Evolutionary conservation across 2,113 vertebrate genomes (phyloP), one percentile per base, ranked within the genome.

Genomic region (Sturnus vulgaris): DNA sequence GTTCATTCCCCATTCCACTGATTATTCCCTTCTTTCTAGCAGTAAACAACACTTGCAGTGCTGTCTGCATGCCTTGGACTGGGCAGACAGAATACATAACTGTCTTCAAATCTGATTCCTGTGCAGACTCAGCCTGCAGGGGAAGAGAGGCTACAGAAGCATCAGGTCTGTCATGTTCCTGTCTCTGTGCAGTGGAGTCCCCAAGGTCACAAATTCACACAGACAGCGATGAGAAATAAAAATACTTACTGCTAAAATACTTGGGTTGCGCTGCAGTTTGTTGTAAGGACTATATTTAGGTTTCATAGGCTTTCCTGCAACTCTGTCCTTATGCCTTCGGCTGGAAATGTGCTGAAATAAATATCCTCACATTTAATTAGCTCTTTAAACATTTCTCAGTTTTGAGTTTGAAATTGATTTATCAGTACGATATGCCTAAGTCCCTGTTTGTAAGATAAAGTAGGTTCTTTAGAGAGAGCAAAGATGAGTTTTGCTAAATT

Each of bases 271-370:
- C 93, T 99, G 99, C 87, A 99, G 98, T 97, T 99, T 99, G 98
- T 98, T 99, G 94, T 99, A 99, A 31, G 99, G 99, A 87, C 99
- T 99, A 93, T 99, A 99, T 97, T 99, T 99, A 82, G 99, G 99
- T 97, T 99, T 99, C 97, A 98, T 97, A 70, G 99, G 99, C 96
- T 99, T 99, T 85, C 99, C 99, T 93, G 99, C 99, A 93, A 99
- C 99, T 95, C 98, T 98, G 98, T 99, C 99, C 97, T 99, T 99
- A 97, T 99, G 99, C 97, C 99, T 99, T 97, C 99, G 98, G 97
- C 99, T 99, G 98, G 99, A 99, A 97, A 99, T 99, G 97, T 99
- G 99, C 99, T 99, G 98, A 82, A 98, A 98, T 88, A 94, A 96
- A 94, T 80, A 97, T 88, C 27, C 93, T 69, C 92, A 91, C 56